These are phyloP conservation scores for Apostichopus japonicus DNA, from an alignment of 35 echinoderm and acorn worm genomes.

Conservation along the genomic window DNA sequence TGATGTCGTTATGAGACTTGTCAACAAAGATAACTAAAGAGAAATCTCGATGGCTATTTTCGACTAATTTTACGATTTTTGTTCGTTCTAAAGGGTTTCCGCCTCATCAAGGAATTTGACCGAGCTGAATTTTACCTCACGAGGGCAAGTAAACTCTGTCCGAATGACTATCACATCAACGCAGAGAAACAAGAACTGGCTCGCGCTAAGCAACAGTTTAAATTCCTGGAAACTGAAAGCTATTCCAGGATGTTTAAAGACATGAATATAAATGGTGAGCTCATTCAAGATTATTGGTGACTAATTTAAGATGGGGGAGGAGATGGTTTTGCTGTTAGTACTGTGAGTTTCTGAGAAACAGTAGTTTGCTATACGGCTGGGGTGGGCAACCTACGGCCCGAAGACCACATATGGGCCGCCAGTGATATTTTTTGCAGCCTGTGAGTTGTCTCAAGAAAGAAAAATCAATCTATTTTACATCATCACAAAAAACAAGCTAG, in stretches of 20 bases:
- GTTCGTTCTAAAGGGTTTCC: neutral
- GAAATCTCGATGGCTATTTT: too few relatives aligned
- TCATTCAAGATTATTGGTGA: neutral
- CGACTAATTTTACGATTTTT: too few relatives aligned
- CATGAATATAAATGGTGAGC: constrained; percentile 46
- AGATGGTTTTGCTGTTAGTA: neutral
- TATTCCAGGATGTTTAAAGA: constrained; percentile 60
- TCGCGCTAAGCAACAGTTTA: neutral
- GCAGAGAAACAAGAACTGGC: constrained; percentile 24
- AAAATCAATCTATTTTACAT: neutral
- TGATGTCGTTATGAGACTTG: too few relatives aligned
- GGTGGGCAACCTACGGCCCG: too few relatives aligned
- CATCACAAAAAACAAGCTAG: too few relatives aligned
- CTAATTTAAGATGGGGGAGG: neutral
- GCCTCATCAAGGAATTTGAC: constrained; percentile 26
- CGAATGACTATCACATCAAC: constrained; percentile 31
- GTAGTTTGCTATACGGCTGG: too few relatives aligned
- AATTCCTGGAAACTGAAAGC: constrained; percentile 18
- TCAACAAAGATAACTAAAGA: too few relatives aligned
- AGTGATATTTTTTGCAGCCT: neutral
- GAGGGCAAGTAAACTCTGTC: neutral
- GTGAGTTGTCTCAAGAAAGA: neutral
- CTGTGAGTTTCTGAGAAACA: too few relatives aligned
- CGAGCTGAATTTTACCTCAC: constrained; percentile 13
- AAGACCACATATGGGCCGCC: too few relatives aligned